Base-by-base conservation (phyloP, 2,888 invertebrate genomes). In the Ischnus inquisitorius region DNA sequence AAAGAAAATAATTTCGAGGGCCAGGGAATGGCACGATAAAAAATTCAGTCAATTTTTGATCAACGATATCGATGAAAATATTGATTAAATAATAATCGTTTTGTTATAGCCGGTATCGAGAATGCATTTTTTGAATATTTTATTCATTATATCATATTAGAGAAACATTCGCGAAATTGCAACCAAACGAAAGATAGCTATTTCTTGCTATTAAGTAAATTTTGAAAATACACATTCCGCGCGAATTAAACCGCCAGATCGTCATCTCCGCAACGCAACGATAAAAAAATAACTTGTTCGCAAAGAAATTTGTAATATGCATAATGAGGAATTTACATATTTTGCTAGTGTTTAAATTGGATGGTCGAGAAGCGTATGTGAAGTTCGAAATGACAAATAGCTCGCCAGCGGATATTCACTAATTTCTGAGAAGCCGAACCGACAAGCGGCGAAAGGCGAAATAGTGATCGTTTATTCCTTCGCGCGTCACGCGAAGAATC, bases 381-480 rank as follows among this genome's bases (percentile, higher is more conserved):
- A 46, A 3, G 3, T 46, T n/a, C 46, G 46, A 16, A 54, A 54
- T 54, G 19, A 54, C 54, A 19, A 54, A 54, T 54, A 16, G 54
- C 19, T 8, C n/a, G 19, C 0, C 10, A 46, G 46, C 46, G 14
- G n/a, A 19, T 16, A 54, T 54, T 16, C 16, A 8, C 3, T 16
- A 54, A 54, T 54, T 54, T 54, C 54, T 54, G 8, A 8, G 19
- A 54, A 54, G 8, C 19, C 4, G 2, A 8, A n/a, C 16, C 8
- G 16, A 19, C 46, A 10, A 0, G 46, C 14, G 2, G 8, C 54
- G 19, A 54, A 54, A 54, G n/a, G 54, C 8, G 54, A 16, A 19
- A 54, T 5, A 19, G 16, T 54, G 54, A 19, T 54, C 54, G 54
- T 54, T 54, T 54, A 54, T 54, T 54, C 12, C 8, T 16, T 54